Evolutionary conservation across 2,888 invertebrate species (phyloP).

Genomic region (Drosophila rellima): DNA sequence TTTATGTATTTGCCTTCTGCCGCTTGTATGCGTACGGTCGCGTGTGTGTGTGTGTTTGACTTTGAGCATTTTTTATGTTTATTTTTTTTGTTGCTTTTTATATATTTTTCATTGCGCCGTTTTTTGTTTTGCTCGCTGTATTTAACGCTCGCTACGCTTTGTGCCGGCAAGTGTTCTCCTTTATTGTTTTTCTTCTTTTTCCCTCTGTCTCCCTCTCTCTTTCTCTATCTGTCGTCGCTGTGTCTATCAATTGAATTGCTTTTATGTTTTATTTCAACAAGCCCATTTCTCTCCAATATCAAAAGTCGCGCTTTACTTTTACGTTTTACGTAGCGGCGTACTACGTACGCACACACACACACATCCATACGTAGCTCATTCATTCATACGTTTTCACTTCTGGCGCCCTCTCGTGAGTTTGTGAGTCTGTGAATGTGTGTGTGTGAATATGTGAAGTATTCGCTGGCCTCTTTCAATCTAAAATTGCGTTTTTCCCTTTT

Average conservation of each 20-base stretch:
- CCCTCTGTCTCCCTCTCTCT: background rate
- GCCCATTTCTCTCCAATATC: constrained; percentile 41
- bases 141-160: constrained; percentile 68
- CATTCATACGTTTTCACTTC: constrained; percentile 72
- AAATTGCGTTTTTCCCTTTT: constrained; percentile 68
- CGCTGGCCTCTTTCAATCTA: constrained; percentile 54
- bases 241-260: constrained; percentile 53
- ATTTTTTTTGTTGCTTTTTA: constrained; percentile 58
- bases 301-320: constrained; percentile 58
- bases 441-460: constrained; percentile 7
- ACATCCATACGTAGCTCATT: constrained; percentile 41
- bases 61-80: constrained; percentile 75
- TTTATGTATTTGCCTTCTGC: constrained; percentile 67
- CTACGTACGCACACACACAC: constrained; percentile 13
- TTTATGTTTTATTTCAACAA: constrained; percentile 23
- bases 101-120: constrained; percentile 53
- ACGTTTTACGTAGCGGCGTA: constrained; percentile 51
- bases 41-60: constrained; percentile 49
- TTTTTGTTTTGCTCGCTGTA: constrained; percentile 73
- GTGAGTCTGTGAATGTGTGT: background rate
- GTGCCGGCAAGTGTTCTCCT: constrained; percentile 51
- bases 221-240: constrained; percentile 24
- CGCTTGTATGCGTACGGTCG: constrained; percentile 46
- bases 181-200: constrained; percentile 32
- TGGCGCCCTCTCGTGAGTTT: constrained; percentile 5